Evolutionary conservation across 1,140 invertebrate species (phyloP), one percentile per base, ranked within the genome.

Genomic region (Leguminivora glycinivorella): DNA sequence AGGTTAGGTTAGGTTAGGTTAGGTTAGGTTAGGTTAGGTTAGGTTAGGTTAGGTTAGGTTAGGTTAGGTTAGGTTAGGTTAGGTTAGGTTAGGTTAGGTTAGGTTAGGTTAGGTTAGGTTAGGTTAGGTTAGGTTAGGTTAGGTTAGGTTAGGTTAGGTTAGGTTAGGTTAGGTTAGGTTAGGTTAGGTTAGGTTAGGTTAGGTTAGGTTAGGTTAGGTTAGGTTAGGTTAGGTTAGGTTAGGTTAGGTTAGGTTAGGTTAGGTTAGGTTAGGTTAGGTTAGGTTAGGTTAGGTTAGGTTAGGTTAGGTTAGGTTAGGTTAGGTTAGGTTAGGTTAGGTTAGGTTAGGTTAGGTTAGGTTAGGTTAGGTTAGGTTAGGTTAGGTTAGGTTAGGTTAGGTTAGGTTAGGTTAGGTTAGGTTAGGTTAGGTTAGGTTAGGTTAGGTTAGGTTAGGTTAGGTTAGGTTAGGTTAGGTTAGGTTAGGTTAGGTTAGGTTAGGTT

Each of bases 31-130:
- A 67, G 66, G 66, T 67, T 67, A 67, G 66, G 66, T 67, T 67
- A 67, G 66, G 66, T 67, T 67, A 43, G 66, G 66, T 67, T 67
- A 67, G 66, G 66, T 67, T 67, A 67, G 66, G 66, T 67, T 67
- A 67, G 66, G 66, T 67, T 67, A 22, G 66, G 31, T 67, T 67
- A 67, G 66, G 66, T 67, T 67, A 43, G 66, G 66, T 67, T 67
- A 67, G 66, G 66, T 67, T 67, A 67, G 66, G 66, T 67, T 67
- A 22, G 66, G 66, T 67, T 67, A 67, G 66, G 66, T 67, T 67
- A 22, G 66, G 66, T 67, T 67, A 67, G 66, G 66, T 67, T 67
- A 43, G 66, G 66, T 67, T 67, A 40, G 66, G 66, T 67, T 67
- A 67, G 66, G 66, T 67, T 67, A 22, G 66, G 66, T 67, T 67